These are phyloP conservation scores for Cataglyphis livida DNA, from an alignment of 2,888 invertebrate genomes.

Conservation along the genomic window DNA sequence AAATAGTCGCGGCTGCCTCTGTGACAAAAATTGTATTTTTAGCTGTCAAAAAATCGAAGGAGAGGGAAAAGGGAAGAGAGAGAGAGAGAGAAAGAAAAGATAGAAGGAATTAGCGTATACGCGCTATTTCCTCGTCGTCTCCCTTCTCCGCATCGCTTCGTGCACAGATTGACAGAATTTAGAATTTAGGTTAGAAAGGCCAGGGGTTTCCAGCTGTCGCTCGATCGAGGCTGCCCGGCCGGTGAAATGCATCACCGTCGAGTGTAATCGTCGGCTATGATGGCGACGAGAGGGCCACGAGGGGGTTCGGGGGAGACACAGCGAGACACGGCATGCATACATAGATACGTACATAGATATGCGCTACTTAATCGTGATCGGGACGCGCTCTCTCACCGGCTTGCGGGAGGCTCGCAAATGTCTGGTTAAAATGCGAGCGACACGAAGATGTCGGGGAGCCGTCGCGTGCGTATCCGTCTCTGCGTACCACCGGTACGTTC, in stretches of 20 bases:
- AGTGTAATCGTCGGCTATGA: slow-evolving; percentile 4
- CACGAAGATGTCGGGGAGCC: slow-evolving; percentile 60
- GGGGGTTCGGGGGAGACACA: not conserved
- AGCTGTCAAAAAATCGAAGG: slow-evolving; percentile 65
- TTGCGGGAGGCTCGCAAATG: slow-evolving; percentile 66
- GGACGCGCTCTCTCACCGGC: slow-evolving; percentile 66
- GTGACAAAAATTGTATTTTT: slow-evolving; percentile 72
- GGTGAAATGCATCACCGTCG: slow-evolving; percentile 13
- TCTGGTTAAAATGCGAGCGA: slow-evolving; percentile 22
- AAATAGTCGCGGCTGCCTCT: slow-evolving; percentile 62
- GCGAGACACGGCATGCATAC: slow-evolving; percentile 6
- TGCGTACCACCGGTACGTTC: slow-evolving; percentile 8
- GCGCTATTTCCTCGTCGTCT: slow-evolving; percentile 13
- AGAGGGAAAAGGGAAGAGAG: not conserved
- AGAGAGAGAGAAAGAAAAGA: slow-evolving; percentile 22
- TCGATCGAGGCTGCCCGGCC: slow-evolving; percentile 21
- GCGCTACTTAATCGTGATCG: too few relatives aligned
- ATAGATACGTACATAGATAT: too few relatives aligned
- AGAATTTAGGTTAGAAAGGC: slow-evolving; percentile 71
- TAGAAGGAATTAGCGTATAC: not conserved
- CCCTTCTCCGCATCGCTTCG: not conserved
- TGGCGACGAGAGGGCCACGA: not conserved
- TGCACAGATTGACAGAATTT: not conserved
- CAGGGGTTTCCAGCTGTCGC: slow-evolving; percentile 20
- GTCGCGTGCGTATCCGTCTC: slow-evolving; percentile 43